Base-by-base conservation (phyloP, 2,797 vertebrate genomes). In the Schizopygopsis malacanthus region DNA sequence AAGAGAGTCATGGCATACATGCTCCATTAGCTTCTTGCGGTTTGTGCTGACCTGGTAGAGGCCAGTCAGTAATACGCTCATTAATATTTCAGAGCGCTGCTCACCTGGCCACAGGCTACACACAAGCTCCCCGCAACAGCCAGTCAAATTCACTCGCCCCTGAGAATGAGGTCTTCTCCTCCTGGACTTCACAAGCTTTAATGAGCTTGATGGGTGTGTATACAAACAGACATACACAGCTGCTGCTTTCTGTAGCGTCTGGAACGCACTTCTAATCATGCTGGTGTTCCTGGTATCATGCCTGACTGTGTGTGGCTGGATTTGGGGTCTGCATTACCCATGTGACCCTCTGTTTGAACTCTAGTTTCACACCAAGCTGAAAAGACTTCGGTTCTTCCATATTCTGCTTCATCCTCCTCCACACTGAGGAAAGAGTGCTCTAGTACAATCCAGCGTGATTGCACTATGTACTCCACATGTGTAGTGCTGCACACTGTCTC, bases 31-130 rank as follows among this genome's bases (percentile, higher is more conserved):
- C 85, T 87, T 87, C 63, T 45, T 76, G 80, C 56, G 54, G 75
- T 90, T 80, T 88, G 83, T 88, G 79, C 85, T 89, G 88, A 90
- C 88, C 89, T 90, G 75, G 85, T 83, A 84, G 87, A 88, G 78
- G 82, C 85, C 81, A 87, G 39, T 50, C 73, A 88, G 70, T 89
- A 87, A 90, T 89, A 87, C 61, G 25, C 61, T 84, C 85, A 90
- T 89, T 81, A 89, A 90, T 90, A 89, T 87, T 91, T 89, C 86
- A 91, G 87, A 47, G 71, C 4, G 18, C n/a, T 59, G 82, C 81
- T 79, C 82, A 89, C 88, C 84, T 89, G 85, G 88, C 88, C 88
- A 86, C 80, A 81, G 87, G 87, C 86, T 81, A 90, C 82, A 75
- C 61, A 13, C 78, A 81, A 78, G 70, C 81, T 86, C 56, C n/a